These are phyloP conservation scores for Rhodophaea formosa DNA, from an alignment of 2,888 invertebrate genomes.

Conservation along the genomic window DNA sequence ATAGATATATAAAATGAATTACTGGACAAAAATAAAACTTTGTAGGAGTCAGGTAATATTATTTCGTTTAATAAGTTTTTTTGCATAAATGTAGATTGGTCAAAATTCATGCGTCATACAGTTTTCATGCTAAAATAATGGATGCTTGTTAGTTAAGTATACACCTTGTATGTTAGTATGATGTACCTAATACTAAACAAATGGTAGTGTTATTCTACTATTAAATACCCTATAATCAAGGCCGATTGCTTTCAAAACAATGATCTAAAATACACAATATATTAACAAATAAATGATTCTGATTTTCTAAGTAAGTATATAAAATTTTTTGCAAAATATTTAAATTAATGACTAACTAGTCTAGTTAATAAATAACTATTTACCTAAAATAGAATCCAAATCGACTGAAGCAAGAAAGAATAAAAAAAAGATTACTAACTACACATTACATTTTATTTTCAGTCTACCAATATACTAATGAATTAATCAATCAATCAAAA, in stretches of 20 bases:
- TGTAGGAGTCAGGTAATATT: no score
- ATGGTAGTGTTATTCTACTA: no score
- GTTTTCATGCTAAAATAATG: not conserved
- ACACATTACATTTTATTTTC: not conserved
- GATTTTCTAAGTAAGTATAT: not conserved
- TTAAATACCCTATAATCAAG: no score
- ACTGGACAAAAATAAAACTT: no score
- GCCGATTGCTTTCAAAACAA: no score
- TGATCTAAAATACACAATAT: no score
- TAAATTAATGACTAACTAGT: not conserved
- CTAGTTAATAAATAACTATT: conserved; percentile 22
- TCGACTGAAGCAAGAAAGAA: conserved; percentile 34
- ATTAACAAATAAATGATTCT: no score
- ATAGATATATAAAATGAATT: no score
- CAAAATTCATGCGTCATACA: not conserved
- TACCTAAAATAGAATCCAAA: conserved; percentile 45
- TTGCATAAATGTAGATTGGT: not conserved
- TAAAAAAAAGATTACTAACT: conserved; percentile 17
- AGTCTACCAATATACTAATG: not conserved
- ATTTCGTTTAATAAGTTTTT: not conserved
- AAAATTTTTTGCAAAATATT: not conserved
- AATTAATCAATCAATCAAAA: conserved; percentile 1
- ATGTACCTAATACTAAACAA: conserved; percentile 1
- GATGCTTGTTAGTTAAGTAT: not conserved
- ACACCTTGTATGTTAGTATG: not conserved